Evolutionary conservation across 92 coral and sea anemone species (phyloP), one percentile per base, ranked within the genome.

Genomic region (Anthopleura xanthogrammica): DNA sequence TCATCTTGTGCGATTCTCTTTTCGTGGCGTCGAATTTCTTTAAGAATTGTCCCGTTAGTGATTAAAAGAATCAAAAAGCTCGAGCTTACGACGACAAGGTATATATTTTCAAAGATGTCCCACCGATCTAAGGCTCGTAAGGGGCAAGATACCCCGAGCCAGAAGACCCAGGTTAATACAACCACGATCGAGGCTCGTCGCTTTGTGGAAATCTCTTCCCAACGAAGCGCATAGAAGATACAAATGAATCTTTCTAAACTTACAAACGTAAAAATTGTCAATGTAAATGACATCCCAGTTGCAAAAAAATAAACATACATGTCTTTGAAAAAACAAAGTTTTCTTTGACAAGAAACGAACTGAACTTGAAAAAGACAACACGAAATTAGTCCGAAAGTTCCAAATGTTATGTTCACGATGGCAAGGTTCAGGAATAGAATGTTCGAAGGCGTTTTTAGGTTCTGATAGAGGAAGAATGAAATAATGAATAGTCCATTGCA

Each of bases 1-100:
- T 80, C 76, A 40, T 80, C 83, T 17, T 57, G 72, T 2, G 76
- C 83, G 52, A 80, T 80, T 29, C 58, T 80, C 76, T 62, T 80
- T 72, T 80, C 83, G 22, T 80, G 83, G 16, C 83, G 83, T 40
- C 64, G 76, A 46, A 80, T 80, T 80, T 80, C 83, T 42, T 46
- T 64, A 57, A 80, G 50, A 16, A 80, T 80, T 16, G 52, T 2
- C 12, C 23, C 40, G 76, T 80, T 80, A 8, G 76, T 80, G 29
- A 80, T 43, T 16, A 46, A 12, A 5, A 80, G 40, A n/a, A 65
- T 41, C 1, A 46, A 24, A 20, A 64, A 41, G 24, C 71, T 80
- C n/a, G 66, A 16, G 10, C 48, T 20, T 39, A 55, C 75, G 36
- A 62, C 77, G 72, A 41, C 50, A 58, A 80, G 41, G 39, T 16